phyloP scores from a whole-genome alignment of 2,797 vertebrate genomes.

The Eurystomus glaucurus region DNA sequence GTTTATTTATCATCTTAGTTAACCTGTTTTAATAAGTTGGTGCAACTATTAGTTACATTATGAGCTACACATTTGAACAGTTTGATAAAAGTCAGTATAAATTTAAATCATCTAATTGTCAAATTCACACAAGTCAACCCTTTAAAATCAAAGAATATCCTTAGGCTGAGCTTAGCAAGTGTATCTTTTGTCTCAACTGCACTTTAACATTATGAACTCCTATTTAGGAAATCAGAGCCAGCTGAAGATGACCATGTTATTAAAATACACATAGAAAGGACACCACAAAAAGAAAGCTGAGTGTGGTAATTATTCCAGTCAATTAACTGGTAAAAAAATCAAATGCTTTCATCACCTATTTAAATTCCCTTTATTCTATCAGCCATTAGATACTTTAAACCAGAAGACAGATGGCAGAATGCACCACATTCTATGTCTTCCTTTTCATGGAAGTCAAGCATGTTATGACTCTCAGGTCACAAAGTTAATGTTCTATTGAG shows the following conservation, averaged over 20 bases:
- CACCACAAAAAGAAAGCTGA: constrained; percentile 29
- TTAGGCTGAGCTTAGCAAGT: constrained; percentile 20
- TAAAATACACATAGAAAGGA: constrained; percentile 38
- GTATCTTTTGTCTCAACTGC: neutral
- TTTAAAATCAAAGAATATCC: constrained; percentile 35
- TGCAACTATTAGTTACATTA: constrained; percentile 6
- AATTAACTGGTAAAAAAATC: constrained; percentile 63
- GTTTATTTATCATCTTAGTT: neutral
- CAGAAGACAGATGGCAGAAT: constrained; percentile 19
- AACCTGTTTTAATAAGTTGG: neutral
- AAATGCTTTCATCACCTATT: constrained; percentile 58
- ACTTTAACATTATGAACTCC: constrained; percentile 30
- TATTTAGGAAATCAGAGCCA: constrained; percentile 25
- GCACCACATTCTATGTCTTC: neutral
- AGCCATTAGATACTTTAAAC: constrained; percentile 59
- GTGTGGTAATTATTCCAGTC: constrained; percentile 68
- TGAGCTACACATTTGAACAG: neutral
- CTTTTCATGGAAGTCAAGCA: constrained; percentile 48
- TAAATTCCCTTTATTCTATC: constrained; percentile 66
- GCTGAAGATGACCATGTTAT: neutral
- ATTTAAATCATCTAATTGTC: constrained; percentile 40
- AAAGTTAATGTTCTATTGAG: constrained; percentile 67
- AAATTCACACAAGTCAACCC: constrained; percentile 42
- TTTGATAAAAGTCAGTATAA: constrained; percentile 8
- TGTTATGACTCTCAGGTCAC: constrained; percentile 50